Base-by-base conservation (phyloP, 1,140 invertebrate genomes). In the Bactericera cockerelli region DNA sequence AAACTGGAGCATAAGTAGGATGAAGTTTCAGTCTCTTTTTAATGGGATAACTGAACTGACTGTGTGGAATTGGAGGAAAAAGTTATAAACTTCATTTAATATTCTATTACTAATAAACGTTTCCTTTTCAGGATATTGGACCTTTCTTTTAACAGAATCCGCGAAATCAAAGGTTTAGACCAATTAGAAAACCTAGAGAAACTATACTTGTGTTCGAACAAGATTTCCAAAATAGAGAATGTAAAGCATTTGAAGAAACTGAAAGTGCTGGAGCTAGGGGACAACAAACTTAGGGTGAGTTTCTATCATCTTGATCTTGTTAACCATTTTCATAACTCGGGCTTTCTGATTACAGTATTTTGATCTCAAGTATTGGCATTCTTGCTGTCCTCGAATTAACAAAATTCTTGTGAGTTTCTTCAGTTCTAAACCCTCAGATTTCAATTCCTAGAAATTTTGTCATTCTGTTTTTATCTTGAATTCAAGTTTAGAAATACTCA, bases 111-210 rank as follows among this genome's bases (percentile, higher is more conserved):
- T n/a, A n/a, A n/a, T n/a, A n/a, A n/a, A n/a, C n/a, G n/a, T 58
- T 56, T 64, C 70, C 65, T n/a, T 68, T 57, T 66, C 71, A 93
- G 89, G 68, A 76, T 86, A 59, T 74, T 99, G 56, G 96, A 99
- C 74, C 70, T 99, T 38, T 99, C 94, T n/a, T 98, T 96, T 71
- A 99, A 99, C 75, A 83, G 93, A 56, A 83, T 99, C 11, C 82
- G 79, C 65, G 84, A 89, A 71, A 93, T 99, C 61, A 80, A 89
- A 71, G 91, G 90, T 61, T 69, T 99, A 39, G 80, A 85, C 1
- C 81, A 81, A 38, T 75, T 98, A 62, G 67, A 70, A 0, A 93
- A 91, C 59, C 73, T 99, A 62, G 78, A 86, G 63, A 95, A 92
- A 67, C 71, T 99, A 0, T 99, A 82, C 73, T 72, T 99, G 19